Base-by-base conservation (phyloP, 2,888 invertebrate genomes). In the Nipponacmea schrenckii region DNA sequence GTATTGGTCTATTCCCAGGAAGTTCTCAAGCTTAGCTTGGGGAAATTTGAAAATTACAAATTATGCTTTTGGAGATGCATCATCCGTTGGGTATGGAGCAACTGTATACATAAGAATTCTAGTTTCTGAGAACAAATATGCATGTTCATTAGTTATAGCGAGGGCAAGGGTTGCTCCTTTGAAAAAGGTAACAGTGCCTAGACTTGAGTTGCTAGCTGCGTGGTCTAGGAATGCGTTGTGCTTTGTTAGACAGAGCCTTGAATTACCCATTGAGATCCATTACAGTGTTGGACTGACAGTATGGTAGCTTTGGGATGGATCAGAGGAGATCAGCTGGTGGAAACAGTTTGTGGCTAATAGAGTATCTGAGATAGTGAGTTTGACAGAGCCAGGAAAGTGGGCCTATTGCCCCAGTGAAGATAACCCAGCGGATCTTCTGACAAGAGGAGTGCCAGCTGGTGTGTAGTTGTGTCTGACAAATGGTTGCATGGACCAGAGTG, bases 301-400 rank as follows among this genome's bases (percentile, higher is more conserved):
- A 24, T n/a, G 2, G 64, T 70, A 20, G 66, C 64, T 15, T 46
- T 83, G 74, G 74, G 71, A 74, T 15, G 81, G 78, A 68, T 78
- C 74, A 1, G 64, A 71, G 5, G 46, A 67, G 24, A 62, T 74
- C 2, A 39, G 65, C 20, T 45, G 69, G n/a, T 77, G 76, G 75
- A 78, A 79, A 67, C 63, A 75, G 3, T 82, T 80, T 71, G 77
- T 83, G 0, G 67, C 65, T 3, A 83, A 82, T 64, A 72, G 83
- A 5, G 71, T 83, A 12, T 66, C 76, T 10, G 75, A 80, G 26
- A 82, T 84, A 31, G 31, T 31, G 31, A 31, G 31, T 5, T 31
- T 31, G 31, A 31, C 31, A 31, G 31, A 31, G 31, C 31, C 31
- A 31, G 31, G 31, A 31, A 31, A 31, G 31, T 31, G 5, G 31